Evolutionary conservation across 2,113 vertebrate genomes (phyloP).

Genomic region (Apaloderma vittatum): DNA sequence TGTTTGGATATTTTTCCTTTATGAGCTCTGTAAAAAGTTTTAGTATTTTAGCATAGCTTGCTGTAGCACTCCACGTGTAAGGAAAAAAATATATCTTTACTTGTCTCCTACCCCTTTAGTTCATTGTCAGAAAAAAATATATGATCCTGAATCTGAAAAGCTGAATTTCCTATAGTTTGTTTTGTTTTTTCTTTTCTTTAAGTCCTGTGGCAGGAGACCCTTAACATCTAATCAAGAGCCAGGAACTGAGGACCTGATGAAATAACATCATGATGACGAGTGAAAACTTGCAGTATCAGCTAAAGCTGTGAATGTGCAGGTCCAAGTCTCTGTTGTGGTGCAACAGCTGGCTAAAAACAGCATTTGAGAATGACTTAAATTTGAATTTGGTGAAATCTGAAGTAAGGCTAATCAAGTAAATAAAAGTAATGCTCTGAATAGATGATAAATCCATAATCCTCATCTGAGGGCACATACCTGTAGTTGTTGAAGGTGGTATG

Average conservation of each 20-base stretch:
- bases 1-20: neutral
- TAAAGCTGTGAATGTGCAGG: neutral
- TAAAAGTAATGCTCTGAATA: neutral
- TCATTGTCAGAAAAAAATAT: neutral
- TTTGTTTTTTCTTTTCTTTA: neutral
- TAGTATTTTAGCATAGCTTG: neutral
- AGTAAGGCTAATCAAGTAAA: neutral
- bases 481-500: neutral
- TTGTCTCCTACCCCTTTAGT: neutral
- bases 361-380: neutral
- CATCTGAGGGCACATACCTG: neutral
- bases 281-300: conserved; percentile 13
- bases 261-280: neutral
- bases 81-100: neutral
- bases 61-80: neutral
- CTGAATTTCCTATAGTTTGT: neutral
- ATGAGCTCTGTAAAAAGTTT: neutral
- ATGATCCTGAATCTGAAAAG: neutral
- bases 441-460: neutral
- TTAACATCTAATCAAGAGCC: conserved; percentile 25
- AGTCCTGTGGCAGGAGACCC: conserved; percentile 4
- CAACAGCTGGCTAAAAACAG: neutral
- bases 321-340: neutral
- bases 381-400: neutral
- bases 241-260: conserved; percentile 28